Evolutionary conservation across 2,888 invertebrate species (phyloP).

Genomic region (Agriotes lineatus): DNA sequence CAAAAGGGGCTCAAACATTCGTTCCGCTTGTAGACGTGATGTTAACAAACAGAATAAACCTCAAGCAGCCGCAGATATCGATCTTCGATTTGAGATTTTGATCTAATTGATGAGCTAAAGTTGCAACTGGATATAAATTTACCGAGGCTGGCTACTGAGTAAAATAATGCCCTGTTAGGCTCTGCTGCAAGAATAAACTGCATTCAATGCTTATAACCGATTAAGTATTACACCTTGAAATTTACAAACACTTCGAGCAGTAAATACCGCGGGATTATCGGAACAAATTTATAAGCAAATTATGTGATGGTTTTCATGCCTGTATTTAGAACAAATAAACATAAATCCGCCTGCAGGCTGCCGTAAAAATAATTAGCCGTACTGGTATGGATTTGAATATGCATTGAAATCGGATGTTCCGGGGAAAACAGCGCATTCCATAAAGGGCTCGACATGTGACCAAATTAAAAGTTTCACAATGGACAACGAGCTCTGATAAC

Average conservation of each 20-base stretch:
- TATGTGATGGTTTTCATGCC: slow-evolving; percentile 53
- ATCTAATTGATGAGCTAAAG: slow-evolving; percentile 60
- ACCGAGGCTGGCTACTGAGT: slow-evolving; percentile 32
- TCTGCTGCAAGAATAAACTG: slow-evolving; percentile 23
- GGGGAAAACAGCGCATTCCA: slow-evolving; percentile 4
- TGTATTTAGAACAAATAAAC: slow-evolving; percentile 56
- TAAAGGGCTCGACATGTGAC: slow-evolving; percentile 21
- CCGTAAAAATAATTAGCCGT: slow-evolving; percentile 31
- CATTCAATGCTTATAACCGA: slow-evolving; percentile 24
- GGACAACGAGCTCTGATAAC: neutral
- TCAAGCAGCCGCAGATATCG: slow-evolving; percentile 55
- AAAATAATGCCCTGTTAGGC: slow-evolving; percentile 41
- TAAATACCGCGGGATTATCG: slow-evolving; percentile 15
- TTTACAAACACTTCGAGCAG: slow-evolving; percentile 22
- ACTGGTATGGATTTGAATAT: slow-evolving; percentile 46
- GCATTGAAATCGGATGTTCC: slow-evolving; percentile 42
- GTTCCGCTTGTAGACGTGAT: slow-evolving; percentile 44
- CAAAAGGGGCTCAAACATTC: slow-evolving; percentile 33
- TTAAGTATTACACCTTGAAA: slow-evolving; percentile 20
- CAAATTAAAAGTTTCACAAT: slow-evolving; percentile 42
- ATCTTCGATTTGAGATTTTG: slow-evolving; percentile 61
- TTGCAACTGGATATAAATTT: slow-evolving; percentile 47
- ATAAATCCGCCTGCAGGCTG: slow-evolving; percentile 48
- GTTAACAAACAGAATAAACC: slow-evolving; percentile 47
- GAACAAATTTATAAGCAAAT: slow-evolving; percentile 61